Conservation (phyloP, 2,888 invertebrate species). For the Exephanes ischioxanthus region DNA sequence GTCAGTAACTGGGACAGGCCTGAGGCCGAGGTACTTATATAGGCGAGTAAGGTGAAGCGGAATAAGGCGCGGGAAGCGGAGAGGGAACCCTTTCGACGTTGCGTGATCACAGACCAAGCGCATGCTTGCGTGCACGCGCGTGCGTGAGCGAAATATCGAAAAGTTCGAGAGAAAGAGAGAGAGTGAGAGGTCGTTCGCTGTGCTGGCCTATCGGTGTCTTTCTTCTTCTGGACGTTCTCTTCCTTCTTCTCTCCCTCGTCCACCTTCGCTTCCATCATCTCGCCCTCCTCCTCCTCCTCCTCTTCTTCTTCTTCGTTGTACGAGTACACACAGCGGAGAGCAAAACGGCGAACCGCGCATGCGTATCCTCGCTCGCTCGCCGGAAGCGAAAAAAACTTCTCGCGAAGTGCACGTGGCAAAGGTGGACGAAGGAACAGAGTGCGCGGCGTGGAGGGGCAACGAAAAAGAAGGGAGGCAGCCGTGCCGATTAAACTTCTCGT, state of each 20-base stretch:
- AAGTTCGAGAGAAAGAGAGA: constrained; percentile 59
- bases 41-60: constrained; percentile 20
- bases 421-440: constrained; percentile 21
- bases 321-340: not conserved
- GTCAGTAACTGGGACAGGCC: constrained; percentile 33
- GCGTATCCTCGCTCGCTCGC: constrained; percentile 55
- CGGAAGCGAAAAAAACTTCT: constrained; percentile 68
- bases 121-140: constrained; percentile 79
- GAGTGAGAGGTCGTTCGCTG: constrained; percentile 24
- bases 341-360: constrained; percentile 24
- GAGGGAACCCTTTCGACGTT: constrained; percentile 55
- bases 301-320: constrained; percentile 6
- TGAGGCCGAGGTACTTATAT: not conserved
- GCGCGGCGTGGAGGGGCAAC: constrained; percentile 10
- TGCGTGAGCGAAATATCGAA: constrained; percentile 84
- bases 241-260: constrained; percentile 42
- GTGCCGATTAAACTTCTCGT: constrained; percentile 68
- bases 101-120: constrained; percentile 68
- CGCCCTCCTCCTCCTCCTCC: not conserved
- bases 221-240: constrained; percentile 45
- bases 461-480: constrained; percentile 39
- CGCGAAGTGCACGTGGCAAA: constrained; percentile 47
- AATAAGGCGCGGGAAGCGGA: constrained; percentile 18
- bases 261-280: constrained; percentile 16
- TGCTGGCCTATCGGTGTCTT: constrained; percentile 34